Evolutionary conservation across 1,140 invertebrate genomes (phyloP), one percentile per base, ranked within the genome.

Genomic region (Pachyrhynchus sulphureomaculatus): DNA sequence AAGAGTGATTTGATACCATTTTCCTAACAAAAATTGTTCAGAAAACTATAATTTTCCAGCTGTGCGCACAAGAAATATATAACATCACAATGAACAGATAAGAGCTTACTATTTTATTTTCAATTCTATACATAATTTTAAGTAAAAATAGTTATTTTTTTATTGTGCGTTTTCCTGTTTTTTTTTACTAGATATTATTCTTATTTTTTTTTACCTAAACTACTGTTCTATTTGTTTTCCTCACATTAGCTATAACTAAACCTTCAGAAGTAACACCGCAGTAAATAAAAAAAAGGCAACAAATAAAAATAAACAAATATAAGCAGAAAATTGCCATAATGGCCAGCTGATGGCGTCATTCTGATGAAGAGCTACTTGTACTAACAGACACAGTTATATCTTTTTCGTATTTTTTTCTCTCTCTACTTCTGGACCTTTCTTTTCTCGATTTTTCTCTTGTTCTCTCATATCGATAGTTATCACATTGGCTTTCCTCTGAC

Each of bases 291-390:
- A 83, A 73, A 54, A 84, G 70, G 55, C 77, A 82, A 59, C 80
- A 71, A 17, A 81, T 68, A 57, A 84, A 77, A 56, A 84, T 84
- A 49, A 79, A 77, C 18, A 78, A 69, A 62, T 83, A 85, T n/a
- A 84, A 72, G 48, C 81, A 79, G 33, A 83, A 79, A 12, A 84
- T 75, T 15, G 79, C 80, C 67, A 81, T 74, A 20, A 84, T 81
- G 67, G 79, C 82, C 34, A 81, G 71, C 71, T 78, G 80, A 73
- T 81, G 78, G 70, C 82, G 83, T 84, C 82, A 84, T 75, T 82
- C 78, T 44, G 75, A 76, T 45, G 70, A 71, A 5, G 74, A 59
- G 10, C 75, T 72, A 20, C 70, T 75, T 47, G 68, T 52, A 68
- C 72, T 58, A 68, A 72, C 32, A 24, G 70, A 64, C 69, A 72